Evolutionary conservation across 2,888 invertebrate genomes (phyloP), one percentile per base, ranked within the genome.

Genomic region (Andricus quercusramuli): DNA sequence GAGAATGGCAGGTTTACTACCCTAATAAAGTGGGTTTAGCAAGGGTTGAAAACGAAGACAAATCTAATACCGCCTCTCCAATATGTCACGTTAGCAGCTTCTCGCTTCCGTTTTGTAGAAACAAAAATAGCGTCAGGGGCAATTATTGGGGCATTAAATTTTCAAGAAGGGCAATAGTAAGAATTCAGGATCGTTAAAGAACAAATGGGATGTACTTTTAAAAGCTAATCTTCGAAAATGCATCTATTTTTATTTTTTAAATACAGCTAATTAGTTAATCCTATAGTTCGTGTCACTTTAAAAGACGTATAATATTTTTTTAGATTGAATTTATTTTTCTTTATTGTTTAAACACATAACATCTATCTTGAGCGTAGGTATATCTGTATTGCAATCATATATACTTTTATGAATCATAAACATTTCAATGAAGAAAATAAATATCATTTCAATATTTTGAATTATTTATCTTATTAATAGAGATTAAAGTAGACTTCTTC

Each of bases 11-110:
- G 81, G 79, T 86, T 85, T 85, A 85, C 82, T 78, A 79, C 85
- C 77, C 82, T 83, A 83, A 88, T 88, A 87, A 88, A 86, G 68
- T 82, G 79, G 85, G 80, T 77, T 88, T 85, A 84, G 81, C 66
- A 64, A 76, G 62, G 41, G 56, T 65, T 56, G 44, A 56, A 20
- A 37, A 29, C 78, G 62, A 62, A 62, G 76, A n/a, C 47, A n/a
- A 32, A 74, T 32, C 51, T 74, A 32, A 74, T 56, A n/a, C 51
- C 29, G n/a, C 25, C 32, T 56, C 47, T 32, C 1, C 25, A 25
- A 20, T 32, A 32, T 9, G 29, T 70, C 11, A 74, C 29, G 11
- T 25, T 25, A 29, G 29, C 51, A 32, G 51, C 56, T 29, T 29
- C n/a, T 29, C 8, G 3, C 51, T 51, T 56, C 32, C 15, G 25